Base-by-base conservation (phyloP, 2,797 vertebrate genomes). In the Potorous gilbertii region DNA sequence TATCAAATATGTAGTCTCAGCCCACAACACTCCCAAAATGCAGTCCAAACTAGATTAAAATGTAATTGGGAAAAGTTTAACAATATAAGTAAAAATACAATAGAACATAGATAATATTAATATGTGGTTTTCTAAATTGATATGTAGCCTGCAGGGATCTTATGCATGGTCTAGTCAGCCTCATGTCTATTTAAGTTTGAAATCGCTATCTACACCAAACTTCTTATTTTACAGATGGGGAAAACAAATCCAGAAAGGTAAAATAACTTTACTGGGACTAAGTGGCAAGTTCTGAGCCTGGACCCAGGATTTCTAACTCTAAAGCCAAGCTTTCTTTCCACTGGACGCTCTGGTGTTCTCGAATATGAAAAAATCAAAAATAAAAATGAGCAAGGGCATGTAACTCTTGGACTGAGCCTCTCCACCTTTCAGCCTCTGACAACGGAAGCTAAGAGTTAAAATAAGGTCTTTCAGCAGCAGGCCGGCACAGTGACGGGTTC, bases 191-290 rank as follows among this genome's bases (percentile, higher is more conserved):
- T 87, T 50, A 27, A 87, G 2, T 50, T 87, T 50, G 40, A 87
- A 27, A 87, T 2, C 9, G 46, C 40, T 27, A 87, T 87, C 74
- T 10, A 46, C 21, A 81, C 40, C 40, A 81, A 46, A 81, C 74
- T 21, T 27, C 9, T 89, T 34, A 56, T 92, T 92, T 93, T 29
- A 62, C 10, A 93, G 52, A n/a, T 28, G 9, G 93, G 27, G 46
- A 66, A 57, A 94, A 21, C 50, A 92, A 81, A 28, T 55, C 57
- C 46, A 94, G 55, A 93, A 93, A 96, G 28, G 27, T 91, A 94
- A 94, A 95, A 1, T 46, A 52, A 87, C 34, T 55, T 50, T 52
- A 54, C 87, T 74, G 66, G 46, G 40, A 93, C 93, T 87, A 93
- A n/a, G 54, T 46, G n/a, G 91, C 92, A 93, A 54, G 95, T 46